These are phyloP conservation scores for Caranx melampygus DNA, from an alignment of 2,113 vertebrate genomes.

Conservation along the genomic window DNA sequence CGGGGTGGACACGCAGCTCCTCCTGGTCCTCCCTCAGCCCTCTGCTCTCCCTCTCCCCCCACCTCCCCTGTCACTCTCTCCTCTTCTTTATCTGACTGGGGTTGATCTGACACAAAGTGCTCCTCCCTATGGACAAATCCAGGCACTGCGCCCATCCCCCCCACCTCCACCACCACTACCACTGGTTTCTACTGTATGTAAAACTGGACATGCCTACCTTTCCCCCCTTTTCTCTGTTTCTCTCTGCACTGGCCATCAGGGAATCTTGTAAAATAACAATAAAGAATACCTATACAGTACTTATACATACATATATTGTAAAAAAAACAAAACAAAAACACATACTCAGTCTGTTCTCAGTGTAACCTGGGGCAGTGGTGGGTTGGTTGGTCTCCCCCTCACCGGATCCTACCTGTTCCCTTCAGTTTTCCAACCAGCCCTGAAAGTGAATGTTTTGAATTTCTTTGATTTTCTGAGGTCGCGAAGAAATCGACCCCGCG, in stretches of 20 bases:
- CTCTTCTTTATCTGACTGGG: constrained; percentile 38
- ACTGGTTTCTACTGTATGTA: constrained; percentile 63
- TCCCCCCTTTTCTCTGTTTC: constrained; percentile 23
- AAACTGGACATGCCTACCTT: constrained; percentile 39
- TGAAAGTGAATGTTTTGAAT: constrained; percentile 48
- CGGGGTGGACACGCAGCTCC: constrained; percentile 32
- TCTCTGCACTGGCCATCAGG: constrained; percentile 80
- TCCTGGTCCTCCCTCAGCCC: constrained; percentile 39
- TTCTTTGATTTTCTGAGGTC: constrained; percentile 22
- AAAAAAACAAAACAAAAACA: constrained; percentile 24
- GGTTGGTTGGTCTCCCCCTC: constrained; percentile 22
- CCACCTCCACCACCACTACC: constrained; percentile 19
- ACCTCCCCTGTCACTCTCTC: constrained; percentile 28
- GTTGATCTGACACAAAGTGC: constrained; percentile 61
- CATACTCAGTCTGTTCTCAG: constrained; percentile 41
- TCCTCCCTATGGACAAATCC: constrained; percentile 71
- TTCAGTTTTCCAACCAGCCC: constrained; percentile 45
- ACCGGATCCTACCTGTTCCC: constrained; percentile 24
- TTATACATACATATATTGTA: constrained; percentile 70
- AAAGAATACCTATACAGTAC: constrained; percentile 66
- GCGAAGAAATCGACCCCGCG: constrained; percentile 16
- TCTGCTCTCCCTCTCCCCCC: constrained; percentile 26
- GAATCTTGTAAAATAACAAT: constrained; percentile 79
- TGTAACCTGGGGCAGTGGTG: constrained; percentile 17
- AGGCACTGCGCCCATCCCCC: constrained; percentile 54